A percentile compares a stretch with the other conserved stretches of the same genome.
Conservation (phyloP, 1,140 invertebrate species). For the Bombus vancouverensis region DNA sequence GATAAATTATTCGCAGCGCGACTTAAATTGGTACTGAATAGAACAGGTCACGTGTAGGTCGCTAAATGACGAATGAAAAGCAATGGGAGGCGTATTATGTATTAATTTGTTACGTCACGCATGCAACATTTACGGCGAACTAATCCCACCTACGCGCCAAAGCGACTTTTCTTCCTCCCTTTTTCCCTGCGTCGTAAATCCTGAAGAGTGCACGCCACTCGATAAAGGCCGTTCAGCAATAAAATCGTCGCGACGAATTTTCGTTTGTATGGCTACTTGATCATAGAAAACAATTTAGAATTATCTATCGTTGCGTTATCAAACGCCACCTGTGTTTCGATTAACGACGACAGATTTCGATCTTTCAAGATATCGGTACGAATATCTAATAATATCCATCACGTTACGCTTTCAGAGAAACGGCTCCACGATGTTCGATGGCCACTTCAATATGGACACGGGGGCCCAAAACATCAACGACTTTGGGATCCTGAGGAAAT, state of each 20-base stretch:
- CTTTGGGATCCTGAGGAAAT: constrained; percentile 86
- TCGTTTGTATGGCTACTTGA: neutral
- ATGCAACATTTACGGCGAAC: constrained; percentile 32
- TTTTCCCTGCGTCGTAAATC: too few species aligned
- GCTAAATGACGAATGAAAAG: constrained; percentile 75
- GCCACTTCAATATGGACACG: constrained; percentile 89
- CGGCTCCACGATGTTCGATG: constrained; percentile 87
- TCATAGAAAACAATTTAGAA: too few species aligned
- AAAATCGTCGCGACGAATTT: neutral
- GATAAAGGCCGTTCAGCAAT: neutral
- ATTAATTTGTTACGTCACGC: constrained; percentile 70
- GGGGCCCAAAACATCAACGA: constrained; percentile 84
- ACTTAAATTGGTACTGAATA: constrained; percentile 77
- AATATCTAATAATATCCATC: neutral
- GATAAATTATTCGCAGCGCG: constrained; percentile 56
- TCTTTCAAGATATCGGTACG: too few species aligned
- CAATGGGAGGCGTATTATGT: constrained; percentile 72
- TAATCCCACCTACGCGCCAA: neutral
- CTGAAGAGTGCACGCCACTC: neutral
- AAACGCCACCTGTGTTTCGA: neutral
- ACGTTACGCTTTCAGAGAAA: constrained; percentile 85
- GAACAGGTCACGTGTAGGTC: constrained; percentile 71
- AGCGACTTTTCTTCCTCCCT: neutral
- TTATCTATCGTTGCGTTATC: neutral
- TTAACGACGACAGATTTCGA: neutral